phyloP scores from a whole-genome alignment of 2,888 invertebrate species.

The Seira ritae region DNA sequence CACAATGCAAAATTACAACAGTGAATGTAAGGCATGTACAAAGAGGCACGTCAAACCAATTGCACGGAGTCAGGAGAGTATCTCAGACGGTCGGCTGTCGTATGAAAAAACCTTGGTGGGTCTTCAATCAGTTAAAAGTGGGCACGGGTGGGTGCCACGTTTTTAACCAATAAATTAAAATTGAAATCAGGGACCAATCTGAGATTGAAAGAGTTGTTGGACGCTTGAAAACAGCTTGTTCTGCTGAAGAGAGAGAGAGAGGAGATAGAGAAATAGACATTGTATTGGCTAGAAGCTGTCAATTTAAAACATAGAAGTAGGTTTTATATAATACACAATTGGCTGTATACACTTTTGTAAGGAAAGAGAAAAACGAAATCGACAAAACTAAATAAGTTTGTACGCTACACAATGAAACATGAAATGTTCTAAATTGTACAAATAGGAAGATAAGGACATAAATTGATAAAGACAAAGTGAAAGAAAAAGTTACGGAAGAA shows the following conservation, averaged over 20 bases:
- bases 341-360: background rate
- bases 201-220: constrained; percentile 12
- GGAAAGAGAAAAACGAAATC: background rate
- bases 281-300: background rate
- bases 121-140: background rate
- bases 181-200: constrained; percentile 23
- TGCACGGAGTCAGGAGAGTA: constrained; percentile 51
- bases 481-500: constrained; percentile 25
- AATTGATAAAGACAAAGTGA: constrained; percentile 19
- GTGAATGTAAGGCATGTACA: constrained; percentile 37
- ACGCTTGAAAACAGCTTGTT: background rate
- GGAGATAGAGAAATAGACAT: too few relatives aligned
- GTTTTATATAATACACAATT: background rate
- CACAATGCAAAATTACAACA: constrained; percentile 24
- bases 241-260: constrained; percentile 8
- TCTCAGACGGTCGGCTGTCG: constrained; percentile 32
- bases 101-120: background rate
- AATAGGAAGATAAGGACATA: constrained; percentile 17
- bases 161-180: background rate
- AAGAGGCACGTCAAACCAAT: background rate
- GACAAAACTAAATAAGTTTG: background rate
- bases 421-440: background rate
- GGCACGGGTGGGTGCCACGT: background rate
- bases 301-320: background rate
- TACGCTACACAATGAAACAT: constrained; percentile 14